Base-by-base conservation (phyloP, 1,140 invertebrate species). In the Drosophila sechellia region DNA sequence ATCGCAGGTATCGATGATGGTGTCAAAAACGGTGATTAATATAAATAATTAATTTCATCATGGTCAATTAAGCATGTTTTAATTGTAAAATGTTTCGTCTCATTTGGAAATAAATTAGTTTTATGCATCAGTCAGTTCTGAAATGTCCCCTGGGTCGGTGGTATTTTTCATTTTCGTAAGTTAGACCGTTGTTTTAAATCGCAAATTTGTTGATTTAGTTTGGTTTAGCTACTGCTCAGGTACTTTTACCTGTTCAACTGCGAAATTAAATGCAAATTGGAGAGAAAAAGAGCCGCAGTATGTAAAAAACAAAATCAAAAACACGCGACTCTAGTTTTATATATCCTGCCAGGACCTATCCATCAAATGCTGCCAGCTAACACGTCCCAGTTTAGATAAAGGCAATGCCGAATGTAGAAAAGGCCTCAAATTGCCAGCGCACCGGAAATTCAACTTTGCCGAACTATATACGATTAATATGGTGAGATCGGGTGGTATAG, bases 401-500 rank as follows among this genome's bases (percentile, higher is more conserved):
- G 72, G 79, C n/a, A 35, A 73, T n/a, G 49, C 34, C 0, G 84
- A 79, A 4, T 87, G 83, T 42, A 53, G 48, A 2, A 42, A 20
- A 2, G n/a, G 42, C 0, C 27, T 87, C 4, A 37, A 89, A 8
- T 52, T 89, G 31, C 84, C 79, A 10, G 37, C 2, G 4, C 25
- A 60, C 2, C 42, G 48, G 0, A 65, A 57, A 1, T 87, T 79
- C 15, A 84, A 35, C n/a, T 80, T 77, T 42, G 60, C 34, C 27
- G 71, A 87, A 25, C 76, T 49, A 13, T 87, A 87, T 11, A 57
- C 71, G 11, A 87, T 87, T n/a, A 87, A 83, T 50, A 83, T 68
- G 83, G 83, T 87, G 45, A 89, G 77, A 22, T 22, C 0, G 1
- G n/a, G 22, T 35, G 0, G 17, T 27, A 0, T 6, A 22, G 5